Evolutionary conservation across 2,888 invertebrate species (phyloP).

Genomic region (Caenorhabditis sp.): DNA sequence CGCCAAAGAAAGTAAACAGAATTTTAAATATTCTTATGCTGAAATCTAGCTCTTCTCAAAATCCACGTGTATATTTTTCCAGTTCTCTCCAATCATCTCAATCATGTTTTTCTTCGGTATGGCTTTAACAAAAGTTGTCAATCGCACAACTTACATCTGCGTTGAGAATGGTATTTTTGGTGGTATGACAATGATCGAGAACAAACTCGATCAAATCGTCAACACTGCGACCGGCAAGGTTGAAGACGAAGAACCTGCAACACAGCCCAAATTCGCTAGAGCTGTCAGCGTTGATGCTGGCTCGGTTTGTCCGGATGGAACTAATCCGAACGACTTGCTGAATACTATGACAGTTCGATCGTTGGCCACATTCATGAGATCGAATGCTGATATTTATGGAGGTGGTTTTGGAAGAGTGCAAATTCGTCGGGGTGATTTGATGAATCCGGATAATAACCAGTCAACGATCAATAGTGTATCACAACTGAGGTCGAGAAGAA

Average conservation of each 20-base stretch:
- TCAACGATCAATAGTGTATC: slow-evolving; percentile 28
- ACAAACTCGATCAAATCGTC: slow-evolving; percentile 28
- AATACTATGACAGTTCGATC: slow-evolving; percentile 59
- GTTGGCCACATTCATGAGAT: slow-evolving; percentile 56
- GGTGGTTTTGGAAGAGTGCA: slow-evolving; percentile 55
- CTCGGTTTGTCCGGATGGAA: slow-evolving; percentile 19
- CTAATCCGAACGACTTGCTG: slow-evolving; percentile 45
- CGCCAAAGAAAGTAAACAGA: too few relatives aligned
- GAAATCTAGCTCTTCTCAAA: too few relatives aligned
- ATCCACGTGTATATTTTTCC: too few relatives aligned
- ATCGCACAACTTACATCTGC: slow-evolving; percentile 52
- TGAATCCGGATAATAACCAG: slow-evolving; percentile 23
- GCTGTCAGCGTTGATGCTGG: slow-evolving; percentile 26
- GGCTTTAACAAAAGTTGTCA: slow-evolving; percentile 57
- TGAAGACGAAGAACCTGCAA: slow-evolving; percentile 7
- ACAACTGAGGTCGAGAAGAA: slow-evolving; percentile 11
- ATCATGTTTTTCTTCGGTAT: slow-evolving; percentile 58
- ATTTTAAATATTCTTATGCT: too few relatives aligned
- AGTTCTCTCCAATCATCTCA: slow-evolving; percentile 48
- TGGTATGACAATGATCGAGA: slow-evolving; percentile 32
- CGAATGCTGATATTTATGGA: slow-evolving; percentile 55
- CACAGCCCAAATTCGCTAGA: slow-evolving; percentile 15
- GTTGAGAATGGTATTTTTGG: slow-evolving; percentile 59
- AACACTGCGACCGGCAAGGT: slow-evolving; percentile 4
- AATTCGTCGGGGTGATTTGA: slow-evolving; percentile 38